Percentiles rank a stretch among this genome's conserved stretches.
Evolutionary conservation across 2,797 vertebrate species (phyloP).

Genomic region (Lindbergichthys nudifrons): DNA sequence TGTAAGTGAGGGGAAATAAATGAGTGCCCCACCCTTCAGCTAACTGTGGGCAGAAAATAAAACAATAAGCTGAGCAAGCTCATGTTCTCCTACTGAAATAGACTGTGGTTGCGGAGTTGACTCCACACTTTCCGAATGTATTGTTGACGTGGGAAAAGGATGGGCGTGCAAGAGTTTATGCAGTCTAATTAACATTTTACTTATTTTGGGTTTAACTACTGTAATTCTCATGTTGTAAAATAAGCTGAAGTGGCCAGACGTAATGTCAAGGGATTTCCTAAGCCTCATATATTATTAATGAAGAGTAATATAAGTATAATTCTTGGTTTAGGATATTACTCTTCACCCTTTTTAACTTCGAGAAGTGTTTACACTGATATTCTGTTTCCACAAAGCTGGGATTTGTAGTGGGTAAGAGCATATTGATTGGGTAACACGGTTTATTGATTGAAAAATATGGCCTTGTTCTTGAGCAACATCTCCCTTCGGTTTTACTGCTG

Average conservation of each 20-base stretch:
- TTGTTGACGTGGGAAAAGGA: constrained; percentile 36
- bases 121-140: constrained; percentile 34
- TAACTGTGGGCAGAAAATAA: constrained; percentile 49
- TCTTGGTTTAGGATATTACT: constrained; percentile 1
- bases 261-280: background rate
- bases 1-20: constrained; percentile 32
- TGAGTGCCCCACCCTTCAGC: constrained; percentile 45
- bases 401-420: constrained; percentile 14
- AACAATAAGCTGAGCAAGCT: constrained; percentile 56
- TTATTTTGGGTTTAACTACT: background rate
- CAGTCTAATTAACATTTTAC: background rate
- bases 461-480: constrained; percentile 29
- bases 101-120: constrained; percentile 26
- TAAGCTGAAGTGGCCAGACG: background rate
- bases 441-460: constrained; percentile 47
- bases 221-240: background rate
- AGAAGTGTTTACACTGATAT: constrained; percentile 14
- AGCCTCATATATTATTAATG: constrained; percentile 25
- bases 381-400: background rate
- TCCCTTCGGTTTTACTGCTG: constrained; percentile 18
- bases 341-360: constrained; percentile 6
- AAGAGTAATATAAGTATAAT: background rate
- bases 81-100: constrained; percentile 50
- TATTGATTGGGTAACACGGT: constrained; percentile 27
- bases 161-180: constrained; percentile 10